A percentile compares a stretch with the other conserved stretches of the same genome.
phyloP scores from a whole-genome alignment of 2,888 invertebrate species.

The Netelia virgata region DNA sequence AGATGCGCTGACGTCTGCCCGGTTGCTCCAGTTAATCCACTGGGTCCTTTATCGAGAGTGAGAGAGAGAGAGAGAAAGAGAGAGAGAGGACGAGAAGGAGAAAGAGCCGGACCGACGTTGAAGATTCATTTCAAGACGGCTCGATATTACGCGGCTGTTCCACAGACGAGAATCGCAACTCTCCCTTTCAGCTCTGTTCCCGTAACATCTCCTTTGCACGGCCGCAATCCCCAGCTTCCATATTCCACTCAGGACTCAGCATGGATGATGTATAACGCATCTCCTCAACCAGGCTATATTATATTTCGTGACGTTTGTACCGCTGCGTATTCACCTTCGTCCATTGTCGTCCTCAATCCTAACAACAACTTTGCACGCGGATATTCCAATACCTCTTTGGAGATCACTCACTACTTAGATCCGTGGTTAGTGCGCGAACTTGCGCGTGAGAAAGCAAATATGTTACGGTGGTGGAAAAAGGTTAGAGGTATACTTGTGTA shows the following conservation, averaged over 20 bases:
- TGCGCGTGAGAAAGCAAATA: neutral
- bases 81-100: slow-evolving; percentile 64
- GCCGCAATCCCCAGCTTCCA: slow-evolving; percentile 20
- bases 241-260: slow-evolving; percentile 38
- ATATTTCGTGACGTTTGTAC: slow-evolving; percentile 58
- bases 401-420: slow-evolving; percentile 8
- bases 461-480: too few relatives aligned
- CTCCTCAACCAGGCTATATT: slow-evolving; percentile 64
- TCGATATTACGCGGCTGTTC: slow-evolving; percentile 75
- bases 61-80: slow-evolving; percentile 67
- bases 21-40: slow-evolving; percentile 78
- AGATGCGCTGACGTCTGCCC: slow-evolving; percentile 41
- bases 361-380: slow-evolving; percentile 43
- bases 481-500: too few relatives aligned
- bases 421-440: neutral
- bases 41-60: slow-evolving; percentile 73
- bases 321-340: slow-evolving; percentile 1
- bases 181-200: slow-evolving; percentile 10
- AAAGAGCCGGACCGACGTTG: slow-evolving; percentile 72
- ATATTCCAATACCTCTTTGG: slow-evolving; percentile 46
- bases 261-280: slow-evolving; percentile 55
- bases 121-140: slow-evolving; percentile 79
- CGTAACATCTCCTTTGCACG: slow-evolving; percentile 44
- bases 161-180: slow-evolving; percentile 69
- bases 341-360: slow-evolving; percentile 36